Percentiles rank a stretch among this genome's conserved stretches.
Conservation (phyloP, 2,888 invertebrate genomes). For the Pterobdella sp. region DNA sequence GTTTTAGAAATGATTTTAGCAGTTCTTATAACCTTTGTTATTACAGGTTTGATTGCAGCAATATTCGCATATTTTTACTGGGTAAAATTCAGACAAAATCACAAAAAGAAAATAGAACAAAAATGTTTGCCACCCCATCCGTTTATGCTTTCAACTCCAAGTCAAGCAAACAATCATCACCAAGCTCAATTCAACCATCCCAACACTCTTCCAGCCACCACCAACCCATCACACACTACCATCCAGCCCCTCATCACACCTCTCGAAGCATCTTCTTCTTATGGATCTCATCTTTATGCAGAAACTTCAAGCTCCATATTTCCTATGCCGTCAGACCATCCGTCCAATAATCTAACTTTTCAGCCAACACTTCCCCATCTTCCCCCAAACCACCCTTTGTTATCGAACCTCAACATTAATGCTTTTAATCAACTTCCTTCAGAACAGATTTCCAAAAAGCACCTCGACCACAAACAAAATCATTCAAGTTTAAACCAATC, state of each 20-base stretch:
- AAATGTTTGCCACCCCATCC: slow-evolving; percentile 17
- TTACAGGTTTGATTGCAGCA: not conserved
- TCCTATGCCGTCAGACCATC: not conserved
- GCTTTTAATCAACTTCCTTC: not conserved
- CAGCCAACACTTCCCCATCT: not conserved
- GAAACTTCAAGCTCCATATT: slow-evolving; percentile 16
- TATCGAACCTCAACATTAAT: not conserved
- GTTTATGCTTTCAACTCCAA: not conserved
- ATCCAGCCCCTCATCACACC: slow-evolving; percentile 9
- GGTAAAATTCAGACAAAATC: not conserved
- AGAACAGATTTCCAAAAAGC: slow-evolving; percentile 63
- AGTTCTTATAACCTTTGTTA: slow-evolving; percentile 15
- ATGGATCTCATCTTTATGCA: slow-evolving; percentile 25
- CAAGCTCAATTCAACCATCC: not conserved
- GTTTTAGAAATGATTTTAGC: slow-evolving; percentile 23
- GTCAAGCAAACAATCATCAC: not conserved
- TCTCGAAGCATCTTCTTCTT: slow-evolving; percentile 14
- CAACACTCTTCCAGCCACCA: not conserved
- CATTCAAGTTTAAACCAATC: slow-evolving; percentile 54
- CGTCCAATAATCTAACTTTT: not conserved
- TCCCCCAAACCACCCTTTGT: not conserved
- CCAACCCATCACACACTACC: not conserved
- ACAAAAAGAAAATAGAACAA: not conserved
- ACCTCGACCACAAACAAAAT: slow-evolving; percentile 83
- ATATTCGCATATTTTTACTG: not conserved